Percentiles rank a stretch among this genome's conserved stretches.
Conservation (phyloP, 2,113 vertebrate genomes). For the Tursiops truncatus region DNA sequence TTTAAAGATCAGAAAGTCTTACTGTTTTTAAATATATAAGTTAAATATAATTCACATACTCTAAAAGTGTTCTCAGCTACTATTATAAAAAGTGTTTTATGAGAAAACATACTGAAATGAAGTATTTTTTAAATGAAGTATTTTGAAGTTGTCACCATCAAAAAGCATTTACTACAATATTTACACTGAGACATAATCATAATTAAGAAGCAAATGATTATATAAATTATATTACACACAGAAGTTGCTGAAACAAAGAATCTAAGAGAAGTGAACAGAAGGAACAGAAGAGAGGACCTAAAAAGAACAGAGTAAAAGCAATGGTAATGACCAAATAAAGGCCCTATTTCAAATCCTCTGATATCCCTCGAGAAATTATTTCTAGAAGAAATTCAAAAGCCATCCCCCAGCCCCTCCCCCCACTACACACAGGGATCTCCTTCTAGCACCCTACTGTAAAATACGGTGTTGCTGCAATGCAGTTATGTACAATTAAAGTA, state of each 20-base stretch:
- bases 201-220: constrained; percentile 44
- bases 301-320: background rate
- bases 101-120: background rate
- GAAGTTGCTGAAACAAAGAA: constrained; percentile 26
- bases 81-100: background rate
- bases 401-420: background rate
- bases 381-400: background rate
- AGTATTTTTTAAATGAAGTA: constrained; percentile 22
- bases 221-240: background rate
- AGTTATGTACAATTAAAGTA: background rate
- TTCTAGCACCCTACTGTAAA: background rate
- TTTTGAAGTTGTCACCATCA: background rate
- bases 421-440: background rate
- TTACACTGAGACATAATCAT: background rate
- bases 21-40: background rate
- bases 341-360: background rate
- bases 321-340: background rate
- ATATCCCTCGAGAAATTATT: background rate
- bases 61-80: background rate
- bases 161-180: background rate
- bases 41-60: background rate
- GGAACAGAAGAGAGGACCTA: background rate
- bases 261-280: background rate
- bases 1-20: background rate
- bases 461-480: background rate